Evolutionary conservation across 2,888 invertebrate genomes (phyloP).

Genomic region (Melanostoma scalare): DNA sequence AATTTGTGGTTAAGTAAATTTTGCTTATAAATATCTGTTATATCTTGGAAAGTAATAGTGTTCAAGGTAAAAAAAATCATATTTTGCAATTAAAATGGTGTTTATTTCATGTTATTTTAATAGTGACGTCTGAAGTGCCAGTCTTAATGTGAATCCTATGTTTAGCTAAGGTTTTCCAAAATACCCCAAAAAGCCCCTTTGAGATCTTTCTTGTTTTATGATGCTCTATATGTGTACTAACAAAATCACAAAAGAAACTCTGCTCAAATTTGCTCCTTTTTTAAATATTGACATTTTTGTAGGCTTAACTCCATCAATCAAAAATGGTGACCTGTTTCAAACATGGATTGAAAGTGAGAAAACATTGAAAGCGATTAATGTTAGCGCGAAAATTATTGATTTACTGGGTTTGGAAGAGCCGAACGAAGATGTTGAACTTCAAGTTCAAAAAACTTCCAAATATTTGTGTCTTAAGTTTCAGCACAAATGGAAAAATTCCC

Average conservation of each 20-base stretch:
- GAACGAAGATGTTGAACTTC: not conserved
- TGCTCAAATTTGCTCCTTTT: constrained; percentile 1
- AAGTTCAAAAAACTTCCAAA: constrained; percentile 23
- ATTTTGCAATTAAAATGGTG: no score
- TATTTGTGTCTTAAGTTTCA: no score
- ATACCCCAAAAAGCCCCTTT: constrained; percentile 18
- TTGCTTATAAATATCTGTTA: no score
- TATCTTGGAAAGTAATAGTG: no score
- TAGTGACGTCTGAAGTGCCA: constrained; percentile 2
- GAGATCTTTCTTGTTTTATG: constrained; percentile 24
- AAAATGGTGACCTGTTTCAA: constrained; percentile 1
- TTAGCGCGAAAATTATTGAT: no score
- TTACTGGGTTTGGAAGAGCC: no score
- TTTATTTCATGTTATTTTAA: not conserved
- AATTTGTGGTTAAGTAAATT: no score
- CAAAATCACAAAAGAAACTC: not conserved
- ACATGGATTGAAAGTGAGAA: no score
- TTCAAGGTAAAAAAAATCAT: no score
- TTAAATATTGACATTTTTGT: constrained; percentile 18
- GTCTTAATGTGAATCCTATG: constrained; percentile 11
- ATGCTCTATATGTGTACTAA: not conserved
- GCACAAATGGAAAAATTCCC: no score
- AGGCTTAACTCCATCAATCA: constrained; percentile 20
- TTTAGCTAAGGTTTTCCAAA: constrained; percentile 13
- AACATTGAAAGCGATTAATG: no score